Percentiles rank a stretch among this genome's conserved stretches.
Conservation (phyloP, 2,888 invertebrate genomes). For the Drosophila anceps region DNA sequence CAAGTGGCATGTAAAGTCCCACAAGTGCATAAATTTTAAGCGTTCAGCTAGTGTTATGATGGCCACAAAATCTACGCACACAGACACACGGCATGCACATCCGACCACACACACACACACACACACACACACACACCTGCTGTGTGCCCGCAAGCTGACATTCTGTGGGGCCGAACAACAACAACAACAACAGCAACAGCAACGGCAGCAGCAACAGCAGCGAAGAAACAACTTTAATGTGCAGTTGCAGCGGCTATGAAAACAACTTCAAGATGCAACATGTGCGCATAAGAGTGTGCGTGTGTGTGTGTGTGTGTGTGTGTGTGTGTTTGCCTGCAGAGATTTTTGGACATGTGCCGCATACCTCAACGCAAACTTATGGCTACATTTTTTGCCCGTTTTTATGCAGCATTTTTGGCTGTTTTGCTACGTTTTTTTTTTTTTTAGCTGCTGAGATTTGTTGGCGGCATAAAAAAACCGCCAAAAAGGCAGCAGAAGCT, state of each 20-base stretch:
- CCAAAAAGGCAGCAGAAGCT: constrained; percentile 6
- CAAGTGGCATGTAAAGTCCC: constrained; percentile 62
- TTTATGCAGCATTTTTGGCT: constrained; percentile 47
- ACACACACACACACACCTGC: constrained; percentile 36
- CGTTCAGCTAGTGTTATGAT: constrained; percentile 63
- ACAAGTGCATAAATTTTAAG: constrained; percentile 76
- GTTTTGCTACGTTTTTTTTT: not conserved
- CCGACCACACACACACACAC: constrained; percentile 29
- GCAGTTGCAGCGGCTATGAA: constrained; percentile 44
- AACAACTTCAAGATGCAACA: constrained; percentile 43
- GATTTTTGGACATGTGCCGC: constrained; percentile 67
- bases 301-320: constrained; percentile 7
- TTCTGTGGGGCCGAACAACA: constrained; percentile 20
- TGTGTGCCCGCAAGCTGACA: constrained; percentile 40
- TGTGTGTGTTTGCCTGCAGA: constrained; percentile 46
- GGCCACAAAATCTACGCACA: constrained; percentile 24
- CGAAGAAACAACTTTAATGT: constrained; percentile 36
- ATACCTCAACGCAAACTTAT: constrained; percentile 61
- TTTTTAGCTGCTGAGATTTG: constrained; percentile 24
- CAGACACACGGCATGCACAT: constrained; percentile 5
- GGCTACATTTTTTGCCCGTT: constrained; percentile 48
- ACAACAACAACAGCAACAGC: constrained; percentile 6
- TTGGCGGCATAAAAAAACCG: constrained; percentile 37
- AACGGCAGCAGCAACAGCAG: not conserved
- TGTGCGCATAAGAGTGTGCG: constrained; percentile 18